Conservation (phyloP, 2,797 vertebrate genomes). For the Coilia nasus region DNA sequence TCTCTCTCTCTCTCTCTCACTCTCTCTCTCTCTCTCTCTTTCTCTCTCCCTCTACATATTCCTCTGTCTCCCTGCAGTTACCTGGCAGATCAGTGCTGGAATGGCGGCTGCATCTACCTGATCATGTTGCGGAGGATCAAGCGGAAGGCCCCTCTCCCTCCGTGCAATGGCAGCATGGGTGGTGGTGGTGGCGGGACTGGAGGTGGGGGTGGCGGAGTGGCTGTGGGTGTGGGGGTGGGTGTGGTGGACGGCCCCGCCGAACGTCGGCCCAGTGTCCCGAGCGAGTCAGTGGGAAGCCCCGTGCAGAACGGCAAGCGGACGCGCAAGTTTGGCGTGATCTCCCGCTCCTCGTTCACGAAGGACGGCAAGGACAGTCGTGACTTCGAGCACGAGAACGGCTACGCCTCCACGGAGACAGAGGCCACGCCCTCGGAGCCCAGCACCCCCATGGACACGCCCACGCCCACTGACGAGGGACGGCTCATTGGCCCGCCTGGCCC, state of each 20-base stretch:
- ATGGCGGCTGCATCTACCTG: constrained; percentile 92
- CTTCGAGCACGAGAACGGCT: constrained; percentile 72
- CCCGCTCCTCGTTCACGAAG: constrained; percentile 75
- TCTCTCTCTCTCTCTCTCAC: not conserved
- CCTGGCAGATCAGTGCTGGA: constrained; percentile 97
- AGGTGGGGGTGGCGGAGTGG: constrained; percentile 21
- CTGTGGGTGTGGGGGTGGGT: too few species aligned
- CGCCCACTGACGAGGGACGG: constrained; percentile 42
- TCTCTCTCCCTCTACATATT: constrained; percentile 5
- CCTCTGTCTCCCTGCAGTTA: constrained; percentile 77
- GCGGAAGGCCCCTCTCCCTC: constrained; percentile 88
- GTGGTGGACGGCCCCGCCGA: constrained; percentile 53
- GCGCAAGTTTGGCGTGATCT: constrained; percentile 91
- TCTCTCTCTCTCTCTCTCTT: not conserved
- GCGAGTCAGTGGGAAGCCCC: constrained; percentile 63
- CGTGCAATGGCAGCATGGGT: constrained; percentile 73
- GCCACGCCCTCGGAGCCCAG: constrained; percentile 58
- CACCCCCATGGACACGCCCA: constrained; percentile 42
- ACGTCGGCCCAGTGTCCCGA: constrained; percentile 62
- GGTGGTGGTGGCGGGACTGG: constrained; percentile 59
- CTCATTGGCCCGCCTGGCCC: not conserved
- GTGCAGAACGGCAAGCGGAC: constrained; percentile 83
- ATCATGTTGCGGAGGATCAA: constrained; percentile 97
- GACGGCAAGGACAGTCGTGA: constrained; percentile 66
- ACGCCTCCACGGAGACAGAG: constrained; percentile 69